Conservation (phyloP, 2,113 vertebrate species). For the Rhinichthys klamathensis region DNA sequence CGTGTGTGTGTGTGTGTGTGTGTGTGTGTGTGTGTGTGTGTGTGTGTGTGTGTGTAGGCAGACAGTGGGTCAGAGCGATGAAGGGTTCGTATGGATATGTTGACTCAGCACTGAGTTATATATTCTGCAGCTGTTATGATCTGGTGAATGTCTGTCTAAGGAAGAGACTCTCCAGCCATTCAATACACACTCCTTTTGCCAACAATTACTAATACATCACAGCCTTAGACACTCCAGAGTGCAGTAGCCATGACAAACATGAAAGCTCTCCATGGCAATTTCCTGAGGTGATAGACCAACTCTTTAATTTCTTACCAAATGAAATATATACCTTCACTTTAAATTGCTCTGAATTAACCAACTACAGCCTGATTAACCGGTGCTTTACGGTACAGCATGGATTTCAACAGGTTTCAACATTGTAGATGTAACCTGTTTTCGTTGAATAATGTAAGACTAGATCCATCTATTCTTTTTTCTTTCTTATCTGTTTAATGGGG, state of each 20-base stretch:
- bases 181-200: constrained; percentile 18
- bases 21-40: not conserved
- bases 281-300: not conserved
- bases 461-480: constrained; percentile 8
- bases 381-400: not conserved
- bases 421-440: not conserved
- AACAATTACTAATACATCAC: constrained; percentile 43
- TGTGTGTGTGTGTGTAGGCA: not conserved
- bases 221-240: constrained; percentile 25
- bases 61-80: constrained; percentile 5
- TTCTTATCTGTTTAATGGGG: not conserved
- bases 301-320: too few species aligned
- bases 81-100: constrained; percentile 35
- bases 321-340: too few species aligned
- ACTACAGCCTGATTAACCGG: too few species aligned
- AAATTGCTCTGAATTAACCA: too few species aligned
- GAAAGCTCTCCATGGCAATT: constrained; percentile 25
- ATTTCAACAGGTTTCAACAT: not conserved
- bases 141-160: constrained; percentile 27
- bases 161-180: constrained; percentile 24
- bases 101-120: constrained; percentile 4
- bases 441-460: constrained; percentile 8
- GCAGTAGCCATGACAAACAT: constrained; percentile 40
- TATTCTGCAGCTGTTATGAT: constrained; percentile 28
- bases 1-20: not conserved